A percentile compares a stretch with the other conserved stretches of the same genome.
Conservation (phyloP, 2,888 invertebrate genomes). For the Isoperla grammatica region DNA sequence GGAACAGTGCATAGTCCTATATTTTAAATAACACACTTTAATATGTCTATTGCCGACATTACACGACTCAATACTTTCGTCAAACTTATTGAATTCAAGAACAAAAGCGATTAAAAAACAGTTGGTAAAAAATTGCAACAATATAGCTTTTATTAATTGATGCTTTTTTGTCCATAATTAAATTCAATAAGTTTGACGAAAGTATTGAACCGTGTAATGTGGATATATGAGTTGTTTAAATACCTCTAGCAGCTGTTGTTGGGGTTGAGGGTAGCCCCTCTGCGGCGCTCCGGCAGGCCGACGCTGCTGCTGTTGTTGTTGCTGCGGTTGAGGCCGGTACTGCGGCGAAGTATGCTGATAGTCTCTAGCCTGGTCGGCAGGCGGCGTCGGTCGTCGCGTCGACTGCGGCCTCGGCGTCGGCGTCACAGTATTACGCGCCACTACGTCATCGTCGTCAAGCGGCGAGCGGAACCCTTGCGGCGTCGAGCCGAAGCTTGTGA, state of each 20-base stretch:
- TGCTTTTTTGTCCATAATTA: too few relatives aligned
- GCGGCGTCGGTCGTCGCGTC: constrained; percentile 20
- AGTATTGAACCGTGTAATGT: too few relatives aligned
- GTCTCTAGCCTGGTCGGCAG: constrained; percentile 30
- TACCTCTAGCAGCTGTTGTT: constrained; percentile 28
- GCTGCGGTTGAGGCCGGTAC: constrained; percentile 29
- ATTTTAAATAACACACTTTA: too few relatives aligned
- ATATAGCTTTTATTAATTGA: too few relatives aligned
- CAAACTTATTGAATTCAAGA: too few relatives aligned
- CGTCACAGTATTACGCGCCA: constrained; percentile 24
- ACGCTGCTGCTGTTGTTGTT: constrained; percentile 28
- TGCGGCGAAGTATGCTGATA: constrained; percentile 20
- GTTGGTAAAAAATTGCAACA: too few relatives aligned
- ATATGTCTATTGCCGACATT: too few relatives aligned
- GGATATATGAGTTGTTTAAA: too few relatives aligned
- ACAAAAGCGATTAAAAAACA: too few relatives aligned
- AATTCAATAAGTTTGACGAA: too few relatives aligned
- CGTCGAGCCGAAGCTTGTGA: constrained; percentile 24
- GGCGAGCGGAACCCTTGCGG: constrained; percentile 37
- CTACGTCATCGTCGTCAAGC: constrained; percentile 34
- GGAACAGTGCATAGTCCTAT: too few relatives aligned
- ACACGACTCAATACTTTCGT: too few relatives aligned
- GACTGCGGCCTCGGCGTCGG: constrained; percentile 16
- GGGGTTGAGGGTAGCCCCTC: constrained; percentile 9
- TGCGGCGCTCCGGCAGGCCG: constrained; percentile 26